Evolutionary conservation across 2,113 vertebrate genomes (phyloP), one percentile per base, ranked within the genome.

Genomic region (Ascaphus truei): DNA sequence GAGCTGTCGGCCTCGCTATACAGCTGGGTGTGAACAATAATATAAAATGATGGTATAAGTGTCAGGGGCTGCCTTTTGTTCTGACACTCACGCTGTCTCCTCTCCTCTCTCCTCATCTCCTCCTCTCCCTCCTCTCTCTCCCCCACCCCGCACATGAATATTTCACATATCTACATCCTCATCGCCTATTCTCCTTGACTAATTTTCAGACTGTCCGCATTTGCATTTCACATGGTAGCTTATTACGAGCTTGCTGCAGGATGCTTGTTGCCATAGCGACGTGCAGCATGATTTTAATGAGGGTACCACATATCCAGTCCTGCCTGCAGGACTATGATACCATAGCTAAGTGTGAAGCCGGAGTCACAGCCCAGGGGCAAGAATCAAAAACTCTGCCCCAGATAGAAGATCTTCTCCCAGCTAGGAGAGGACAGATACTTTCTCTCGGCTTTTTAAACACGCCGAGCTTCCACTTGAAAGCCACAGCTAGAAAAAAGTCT

Each of bases 131-230:
- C 80, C 77, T 31, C 82, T 48, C 33, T 37, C 33, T 25, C n/a
- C 55, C 85, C 91, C 88, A 85, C 73, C 86, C 83, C 88, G 87
- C 81, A 4, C 93, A 98, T 98, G 94, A 98, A 98, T 99, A 98
- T 99, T 98, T 98, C 95, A 98, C 94, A 87, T 93, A 93, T 93
- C 94, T 93, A 91, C 94, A 92, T 93, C 92, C 89, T 92, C 88
- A 90, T 89, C 88, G 87, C 86, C 92, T 87, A 92, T 93, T 94
- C 92, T 90, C 92, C 89, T 90, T 89, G 92, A 94, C 96, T 98
- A 95, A 99, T 98, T 98, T 95, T 96, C 94, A 93, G 92, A 93
- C 93, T 92, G 91, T 92, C 92, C 94, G 88, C 86, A 98, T 99
- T 98, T 96, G 94, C 94, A 98, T 98, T 94, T 96, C 93, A 94